Evolutionary conservation across 2,113 vertebrate species (phyloP), one percentile per base, ranked within the genome.

Genomic region (Alexandromys fortis): DNA sequence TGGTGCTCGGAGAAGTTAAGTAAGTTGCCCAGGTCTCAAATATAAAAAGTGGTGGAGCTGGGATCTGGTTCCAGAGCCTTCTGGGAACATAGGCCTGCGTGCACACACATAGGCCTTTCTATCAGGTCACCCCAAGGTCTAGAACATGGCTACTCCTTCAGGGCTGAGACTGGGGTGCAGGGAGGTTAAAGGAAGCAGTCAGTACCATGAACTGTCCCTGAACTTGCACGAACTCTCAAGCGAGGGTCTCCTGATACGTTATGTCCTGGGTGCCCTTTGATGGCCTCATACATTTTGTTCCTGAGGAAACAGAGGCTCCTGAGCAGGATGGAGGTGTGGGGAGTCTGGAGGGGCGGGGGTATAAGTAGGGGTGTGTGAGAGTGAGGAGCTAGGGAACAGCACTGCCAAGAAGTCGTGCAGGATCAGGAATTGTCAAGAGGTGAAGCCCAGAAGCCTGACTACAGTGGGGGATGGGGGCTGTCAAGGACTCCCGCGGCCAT

Each of bases 201-300:
- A 13, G 45, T 63, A 9, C 65, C 30, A 10, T 26, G 11, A 8
- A 9, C 42, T 12, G 24, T 9, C 7, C 17, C 16, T 28, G 45
- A 1, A 1, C 7, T 68, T n/a, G 30, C 33, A 33, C 0, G 7
- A 35, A 26, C 33, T 10, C 1, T 12, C 19, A 11, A 21, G 68
- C 1, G 4, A 89, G 19, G 3, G 42, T 24, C 75, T 93, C 61
- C 83, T 82, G 35, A 42, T 7, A n/a, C 7, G 22, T 12, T 65
- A 28, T 30, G 5, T 2, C 1, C 75, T 72, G 24, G 63, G 1
- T 33, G 19, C 4, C 65, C 65, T 55, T 38, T 3, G 21, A 22
- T 47, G 19, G 3, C 45, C 75, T 49, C 3, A 19, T 4, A 55
- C 30, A 73, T 88, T 35, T 82, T 28, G 16, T 7, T 42, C 42